These are phyloP conservation scores for Drosophila longiperda DNA, from an alignment of 2,888 invertebrate species.

Conservation along the genomic window DNA sequence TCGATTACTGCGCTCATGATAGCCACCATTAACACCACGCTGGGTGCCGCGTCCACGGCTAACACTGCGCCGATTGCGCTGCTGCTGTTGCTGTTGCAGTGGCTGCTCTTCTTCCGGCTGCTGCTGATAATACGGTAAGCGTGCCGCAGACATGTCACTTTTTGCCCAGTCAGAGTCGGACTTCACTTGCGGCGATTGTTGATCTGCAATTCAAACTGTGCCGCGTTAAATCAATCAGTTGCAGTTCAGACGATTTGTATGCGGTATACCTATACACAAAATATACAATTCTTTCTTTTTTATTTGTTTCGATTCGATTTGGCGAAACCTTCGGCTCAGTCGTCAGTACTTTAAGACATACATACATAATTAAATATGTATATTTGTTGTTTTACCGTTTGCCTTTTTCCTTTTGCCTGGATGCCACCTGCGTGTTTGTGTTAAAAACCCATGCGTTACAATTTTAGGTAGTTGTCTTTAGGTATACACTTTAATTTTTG, in stretches of 20 bases:
- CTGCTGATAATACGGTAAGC: constrained; percentile 74
- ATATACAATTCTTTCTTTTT: constrained; percentile 36
- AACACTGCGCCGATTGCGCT: constrained; percentile 25
- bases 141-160: constrained; percentile 65
- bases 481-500: neutral
- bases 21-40: constrained; percentile 30
- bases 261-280: constrained; percentile 75
- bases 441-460: constrained; percentile 2
- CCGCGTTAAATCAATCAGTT: constrained; percentile 82
- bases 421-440: constrained; percentile 5
- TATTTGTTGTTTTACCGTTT: constrained; percentile 9
- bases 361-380: neutral
- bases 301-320: constrained; percentile 28
- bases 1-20: constrained; percentile 31
- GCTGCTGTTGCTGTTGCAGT: constrained; percentile 26
- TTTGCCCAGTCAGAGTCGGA: constrained; percentile 9
- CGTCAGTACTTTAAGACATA: constrained; percentile 14
- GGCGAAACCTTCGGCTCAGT: constrained; percentile 25
- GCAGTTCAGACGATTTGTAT: constrained; percentile 50
- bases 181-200: constrained; percentile 27
- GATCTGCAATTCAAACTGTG: constrained; percentile 84
- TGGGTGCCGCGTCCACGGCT: constrained; percentile 9
- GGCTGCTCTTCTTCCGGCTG: constrained; percentile 30
- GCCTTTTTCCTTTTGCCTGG: constrained; percentile 17
- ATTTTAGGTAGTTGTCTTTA: constrained; percentile 1